Percentiles rank a stretch among this genome's conserved stretches.
Evolutionary conservation across 64 coral and sea anemone genomes (phyloP).

Genomic region (Trachythela sp.): DNA sequence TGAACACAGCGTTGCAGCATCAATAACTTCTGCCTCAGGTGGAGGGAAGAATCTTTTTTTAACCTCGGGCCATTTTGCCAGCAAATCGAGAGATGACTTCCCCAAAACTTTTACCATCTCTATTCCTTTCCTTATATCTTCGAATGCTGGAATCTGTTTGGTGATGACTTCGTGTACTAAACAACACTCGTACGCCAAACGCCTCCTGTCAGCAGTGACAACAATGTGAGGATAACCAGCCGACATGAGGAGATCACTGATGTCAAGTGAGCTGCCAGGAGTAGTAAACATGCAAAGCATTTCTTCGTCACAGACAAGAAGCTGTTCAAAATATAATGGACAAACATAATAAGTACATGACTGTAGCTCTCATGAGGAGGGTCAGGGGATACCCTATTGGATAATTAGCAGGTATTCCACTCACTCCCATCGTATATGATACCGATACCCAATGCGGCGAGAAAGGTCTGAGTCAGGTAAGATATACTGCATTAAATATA

Average conservation of each 20-base stretch:
- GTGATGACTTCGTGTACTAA: conserved; percentile 37
- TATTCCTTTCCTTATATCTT: conserved; percentile 35
- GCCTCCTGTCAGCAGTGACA: conserved; percentile 2
- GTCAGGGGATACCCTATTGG: too few relatives aligned
- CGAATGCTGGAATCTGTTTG: conserved; percentile 14
- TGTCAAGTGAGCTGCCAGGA: neutral
- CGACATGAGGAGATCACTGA: conserved; percentile 46
- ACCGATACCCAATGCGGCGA: too few relatives aligned
- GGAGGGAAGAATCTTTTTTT: conserved; percentile 21
- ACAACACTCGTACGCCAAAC: conserved; percentile 31
- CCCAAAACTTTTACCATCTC: neutral
- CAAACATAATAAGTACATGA: neutral
- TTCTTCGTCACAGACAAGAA: conserved; percentile 10
- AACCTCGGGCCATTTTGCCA: conserved; percentile 20
- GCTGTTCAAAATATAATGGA: neutral
- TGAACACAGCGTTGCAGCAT: neutral
- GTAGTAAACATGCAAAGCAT: conserved; percentile 24
- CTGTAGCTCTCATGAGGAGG: too few relatives aligned
- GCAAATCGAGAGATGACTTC: conserved; percentile 26
- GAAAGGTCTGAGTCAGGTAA: too few relatives aligned
- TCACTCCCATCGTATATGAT: too few relatives aligned
- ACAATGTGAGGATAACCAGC: conserved; percentile 38
- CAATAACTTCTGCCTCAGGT: neutral
- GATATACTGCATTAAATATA: neutral
- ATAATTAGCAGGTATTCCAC: too few relatives aligned